Evolutionary conservation across 2,113 vertebrate genomes (phyloP), one percentile per base, ranked within the genome.

Genomic region (Elgaria multicarinata): DNA sequence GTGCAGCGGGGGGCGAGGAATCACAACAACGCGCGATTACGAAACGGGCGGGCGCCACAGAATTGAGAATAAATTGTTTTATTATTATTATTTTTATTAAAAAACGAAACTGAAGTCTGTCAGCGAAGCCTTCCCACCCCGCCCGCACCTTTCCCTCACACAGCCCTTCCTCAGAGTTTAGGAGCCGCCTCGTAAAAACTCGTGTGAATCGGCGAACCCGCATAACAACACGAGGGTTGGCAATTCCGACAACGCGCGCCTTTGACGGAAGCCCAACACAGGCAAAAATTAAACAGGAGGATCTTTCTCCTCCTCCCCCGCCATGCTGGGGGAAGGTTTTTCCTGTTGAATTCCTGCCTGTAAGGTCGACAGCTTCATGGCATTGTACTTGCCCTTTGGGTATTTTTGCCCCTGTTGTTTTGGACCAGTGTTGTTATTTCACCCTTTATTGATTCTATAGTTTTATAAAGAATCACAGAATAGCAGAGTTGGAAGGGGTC

Each of bases 281-380:
- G 46, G 46, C 46, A 3, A 50, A 50, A 50, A 50, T 50, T 8
- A 3, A 75, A 86, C 26, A 4, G 71, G n/a, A 16, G 36, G 3
- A 9, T 1, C 3, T 13, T 6, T n/a, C n/a, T n/a, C n/a, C n/a
- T n/a, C n/a, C 5, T 24, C 6, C 1, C 18, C 39, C 50, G 12
- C 50, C 9, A 6, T 42, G 39, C 62, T 53, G 12, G 42, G 24
- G 26, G 4, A 6, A 83, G 28, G 13, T 55, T 31, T n/a, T 55
- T 6, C 26, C 4, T n/a, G 85, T 76, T 58, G 71, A 62, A 76
- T 86, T 76, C 64, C 85, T 62, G 55, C 53, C 53, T 64, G 36
- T 12, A 18, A 10, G 7, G 0, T 10, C 14, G 24, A 1, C 28
- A 66, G 18, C 14, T 33, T 22, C 6, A 13, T 20, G 33, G 3